Percentiles rank a stretch among this genome's conserved stretches.
These are phyloP conservation scores for Clusia tigrina DNA, from an alignment of 2,888 invertebrate genomes.

Conservation along the genomic window DNA sequence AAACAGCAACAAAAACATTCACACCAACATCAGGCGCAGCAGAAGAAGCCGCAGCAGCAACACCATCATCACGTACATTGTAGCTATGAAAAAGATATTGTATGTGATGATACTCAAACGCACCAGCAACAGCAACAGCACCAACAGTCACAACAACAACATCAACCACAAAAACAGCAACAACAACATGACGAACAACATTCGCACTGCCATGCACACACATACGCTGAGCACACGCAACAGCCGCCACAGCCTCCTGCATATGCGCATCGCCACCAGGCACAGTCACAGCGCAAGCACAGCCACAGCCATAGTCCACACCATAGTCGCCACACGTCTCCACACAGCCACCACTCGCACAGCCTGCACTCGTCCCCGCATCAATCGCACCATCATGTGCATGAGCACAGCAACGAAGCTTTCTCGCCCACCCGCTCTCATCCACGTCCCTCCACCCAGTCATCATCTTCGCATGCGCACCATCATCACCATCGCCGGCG, in stretches of 20 bases:
- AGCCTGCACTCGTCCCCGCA: constrained; percentile 50
- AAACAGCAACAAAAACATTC: constrained; percentile 43
- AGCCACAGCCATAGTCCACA: constrained; percentile 45
- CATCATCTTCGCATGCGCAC: constrained; percentile 37
- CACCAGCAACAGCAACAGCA: constrained; percentile 49
- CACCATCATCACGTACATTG: constrained; percentile 58
- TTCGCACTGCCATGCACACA: constrained; percentile 38
- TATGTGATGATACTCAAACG: constrained; percentile 61
- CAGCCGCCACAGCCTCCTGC: constrained; percentile 28
- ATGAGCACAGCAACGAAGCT: constrained; percentile 37
- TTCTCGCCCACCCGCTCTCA: constrained; percentile 6
- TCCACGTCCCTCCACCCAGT: constrained; percentile 27
- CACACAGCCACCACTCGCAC: constrained; percentile 52
- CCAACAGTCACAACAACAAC: constrained; percentile 40
- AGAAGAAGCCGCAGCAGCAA: constrained; percentile 42
- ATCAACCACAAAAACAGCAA: no score
- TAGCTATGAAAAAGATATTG: constrained; percentile 63
- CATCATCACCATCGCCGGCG: constrained; percentile 39
- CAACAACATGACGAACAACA: constrained; percentile 42
- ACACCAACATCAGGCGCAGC: constrained; percentile 45
- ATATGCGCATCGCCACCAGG: constrained; percentile 21
- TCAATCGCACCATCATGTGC: constrained; percentile 46
- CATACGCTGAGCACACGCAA: constrained; percentile 32
- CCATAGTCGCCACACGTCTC: constrained; percentile 55
- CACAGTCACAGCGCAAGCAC: constrained; percentile 45